phyloP scores from a whole-genome alignment of 2,888 invertebrate species.

The Hydrotaea diabolus region DNA sequence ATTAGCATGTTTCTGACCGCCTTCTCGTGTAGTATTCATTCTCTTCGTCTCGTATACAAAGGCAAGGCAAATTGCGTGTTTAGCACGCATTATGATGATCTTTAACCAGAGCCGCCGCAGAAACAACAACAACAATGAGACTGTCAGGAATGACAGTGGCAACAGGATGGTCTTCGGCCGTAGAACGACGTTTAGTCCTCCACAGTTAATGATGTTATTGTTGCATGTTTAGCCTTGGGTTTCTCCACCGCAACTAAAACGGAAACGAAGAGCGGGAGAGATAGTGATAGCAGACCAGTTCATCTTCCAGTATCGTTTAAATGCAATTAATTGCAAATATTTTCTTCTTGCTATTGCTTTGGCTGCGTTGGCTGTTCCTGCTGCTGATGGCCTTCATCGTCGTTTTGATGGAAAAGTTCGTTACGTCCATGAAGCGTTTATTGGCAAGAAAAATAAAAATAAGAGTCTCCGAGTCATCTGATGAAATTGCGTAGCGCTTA shows the following conservation, averaged over 20 bases:
- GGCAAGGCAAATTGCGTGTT: slow-evolving; percentile 53
- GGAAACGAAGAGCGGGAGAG: not conserved
- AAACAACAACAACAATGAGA: not conserved
- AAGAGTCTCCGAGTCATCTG: not conserved
- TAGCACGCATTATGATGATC: slow-evolving; percentile 55
- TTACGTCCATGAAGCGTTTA: not conserved
- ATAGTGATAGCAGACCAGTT: not conserved
- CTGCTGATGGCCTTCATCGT: not conserved
- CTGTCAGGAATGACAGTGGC: not conserved
- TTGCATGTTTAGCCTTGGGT: slow-evolving; percentile 7
- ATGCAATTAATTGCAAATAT: slow-evolving; percentile 59
- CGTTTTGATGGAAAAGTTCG: slow-evolving; percentile 29
- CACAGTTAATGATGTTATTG: not conserved
- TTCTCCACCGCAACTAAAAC: not conserved
- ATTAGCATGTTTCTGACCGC: slow-evolving; percentile 18
- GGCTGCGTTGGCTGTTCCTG: not conserved
- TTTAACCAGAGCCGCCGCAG: slow-evolving; percentile 2
- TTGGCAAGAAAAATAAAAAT: too few species aligned
- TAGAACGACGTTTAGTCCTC: not conserved
- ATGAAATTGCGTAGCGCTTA: slow-evolving; percentile 27
- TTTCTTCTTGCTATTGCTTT: slow-evolving; percentile 19
- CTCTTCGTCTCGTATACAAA: not conserved
- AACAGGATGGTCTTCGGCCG: not conserved
- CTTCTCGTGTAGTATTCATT: not conserved
- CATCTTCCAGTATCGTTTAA: slow-evolving; percentile 45